phyloP scores from a whole-genome alignment of 2,797 vertebrate genomes.

The Syngnathus rostellatus region DNA sequence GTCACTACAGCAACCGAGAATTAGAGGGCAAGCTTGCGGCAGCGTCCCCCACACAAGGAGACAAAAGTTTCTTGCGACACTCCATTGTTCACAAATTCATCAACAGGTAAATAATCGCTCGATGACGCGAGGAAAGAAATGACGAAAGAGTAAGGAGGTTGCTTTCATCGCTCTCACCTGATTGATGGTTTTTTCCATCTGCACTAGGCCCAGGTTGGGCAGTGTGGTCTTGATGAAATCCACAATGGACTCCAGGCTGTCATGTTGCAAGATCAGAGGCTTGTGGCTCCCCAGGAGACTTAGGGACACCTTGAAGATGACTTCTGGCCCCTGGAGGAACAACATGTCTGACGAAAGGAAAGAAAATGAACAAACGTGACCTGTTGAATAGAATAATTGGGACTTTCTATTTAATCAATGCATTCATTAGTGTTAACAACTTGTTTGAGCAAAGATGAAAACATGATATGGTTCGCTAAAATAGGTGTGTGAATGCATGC shows the following conservation, averaged over 20 bases:
- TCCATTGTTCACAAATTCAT: neutral
- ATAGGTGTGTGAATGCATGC: constrained; percentile 25
- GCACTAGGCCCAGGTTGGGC: constrained; percentile 91
- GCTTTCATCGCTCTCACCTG: constrained; percentile 73
- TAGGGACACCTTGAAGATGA: constrained; percentile 94
- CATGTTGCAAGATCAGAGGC: constrained; percentile 92
- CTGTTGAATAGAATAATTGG: neutral
- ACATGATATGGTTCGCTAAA: constrained; percentile 3
- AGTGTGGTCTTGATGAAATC: constrained; percentile 97
- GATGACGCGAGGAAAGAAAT: neutral
- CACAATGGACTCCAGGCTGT: constrained; percentile 92
- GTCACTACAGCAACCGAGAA: constrained; percentile 2
- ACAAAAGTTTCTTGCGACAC: neutral
- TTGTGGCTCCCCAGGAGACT: constrained; percentile 95
- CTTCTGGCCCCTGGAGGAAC: constrained; percentile 92
- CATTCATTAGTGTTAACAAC: constrained; percentile 40
- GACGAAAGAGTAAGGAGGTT: neutral
- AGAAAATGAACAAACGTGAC: neutral
- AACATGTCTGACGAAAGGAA: constrained; percentile 78
- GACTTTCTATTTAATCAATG: constrained; percentile 1
- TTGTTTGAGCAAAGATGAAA: neutral
- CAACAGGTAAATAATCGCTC: neutral
- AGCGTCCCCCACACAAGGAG: neutral
- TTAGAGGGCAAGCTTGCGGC: neutral
- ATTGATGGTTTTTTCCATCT: constrained; percentile 98